Base-by-base conservation (phyloP, 2,113 vertebrate genomes). In the Saccopteryx bilineata region DNA sequence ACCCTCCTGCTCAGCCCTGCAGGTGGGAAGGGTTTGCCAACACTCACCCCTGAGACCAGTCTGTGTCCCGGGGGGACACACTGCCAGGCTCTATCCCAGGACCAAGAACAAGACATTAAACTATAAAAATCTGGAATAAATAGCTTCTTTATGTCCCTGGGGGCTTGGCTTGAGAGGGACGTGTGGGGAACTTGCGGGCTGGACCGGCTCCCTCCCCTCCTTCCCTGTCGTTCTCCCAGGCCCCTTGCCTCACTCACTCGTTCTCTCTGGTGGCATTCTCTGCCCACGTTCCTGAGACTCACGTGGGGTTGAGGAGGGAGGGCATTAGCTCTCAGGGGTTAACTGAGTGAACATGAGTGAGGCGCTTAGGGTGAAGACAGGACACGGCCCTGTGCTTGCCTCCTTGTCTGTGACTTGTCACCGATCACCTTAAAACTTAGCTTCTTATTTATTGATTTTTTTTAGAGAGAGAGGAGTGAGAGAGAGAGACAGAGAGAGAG, bases 81-180 rank as follows among this genome's bases (percentile, higher is more conserved):
- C 1, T 13, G 71, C 33, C 7, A 79, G 61, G 58, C 31, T 46
- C 9, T 39, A 0, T 12, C 28, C 28, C 28, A 1, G 14, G 26
- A 13, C 48, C 18, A 76, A 68, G 71, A 17, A 72, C 3, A 48
- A 84, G 85, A n/a, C 39, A 39, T 28, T 82, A 5, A 21, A n/a
- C 31, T 48, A 15, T 84, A 68, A 94, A 83, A 48, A 23, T n/a
- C 19, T 46, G 28, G 10, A 91, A 60, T 71, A 87, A 94, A 95
- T 13, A 11, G 39, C 18, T 14, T 79, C 6, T 14, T 91, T 1
- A 1, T 90, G 87, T 95, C 39, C 10, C 7, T 24, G 19, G n/a
- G 19, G 18, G 18, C 79, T 28, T 52, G 12, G 18, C 79, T 28
- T 52, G 12, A 39, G 52, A 26, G 18, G 15, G 50, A 31, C 84